Evolutionary conservation across 1,140 invertebrate genomes (phyloP).

Genomic region (Eupristina koningsbergeri): DNA sequence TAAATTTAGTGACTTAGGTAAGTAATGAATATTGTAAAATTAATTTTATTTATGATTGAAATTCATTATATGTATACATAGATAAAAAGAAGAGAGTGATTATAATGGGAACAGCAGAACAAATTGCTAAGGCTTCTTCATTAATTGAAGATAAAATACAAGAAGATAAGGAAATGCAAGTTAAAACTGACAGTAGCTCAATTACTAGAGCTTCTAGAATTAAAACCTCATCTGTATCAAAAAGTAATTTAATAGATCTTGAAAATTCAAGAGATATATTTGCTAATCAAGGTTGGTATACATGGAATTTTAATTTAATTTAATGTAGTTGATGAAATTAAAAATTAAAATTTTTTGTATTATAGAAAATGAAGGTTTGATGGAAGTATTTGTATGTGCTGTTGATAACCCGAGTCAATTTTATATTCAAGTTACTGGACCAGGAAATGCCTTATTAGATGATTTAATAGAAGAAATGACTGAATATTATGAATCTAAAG

Average conservation of each 20-base stretch:
- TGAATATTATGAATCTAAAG: conserved; percentile 79
- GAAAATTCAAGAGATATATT: conserved; percentile 34
- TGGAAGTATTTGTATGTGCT: conserved; percentile 88
- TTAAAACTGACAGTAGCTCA: conserved; percentile 64
- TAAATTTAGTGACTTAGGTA: conserved; percentile 47
- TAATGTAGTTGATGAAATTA: conserved; percentile 3
- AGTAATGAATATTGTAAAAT: conserved; percentile 22
- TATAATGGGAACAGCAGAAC: conserved; percentile 76
- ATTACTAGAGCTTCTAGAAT: conserved; percentile 72
- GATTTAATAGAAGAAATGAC: conserved; percentile 85
- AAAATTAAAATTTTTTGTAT: conserved; percentile 9
- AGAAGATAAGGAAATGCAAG: conserved; percentile 71
- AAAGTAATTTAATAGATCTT: neutral
- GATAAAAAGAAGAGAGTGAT: conserved; percentile 72
- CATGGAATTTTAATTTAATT: neutral
- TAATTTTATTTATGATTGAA: conserved; percentile 1
- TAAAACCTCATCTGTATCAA: conserved; percentile 53
- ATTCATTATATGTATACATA: conserved; percentile 56
- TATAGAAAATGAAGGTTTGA: conserved; percentile 73
- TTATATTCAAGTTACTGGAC: conserved; percentile 86
- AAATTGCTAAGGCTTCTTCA: conserved; percentile 76
- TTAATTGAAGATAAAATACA: conserved; percentile 77
- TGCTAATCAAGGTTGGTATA: conserved; percentile 32
- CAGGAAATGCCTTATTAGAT: conserved; percentile 81
- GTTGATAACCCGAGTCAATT: conserved; percentile 85